Percentiles rank a stretch among this genome's conserved stretches.
These are phyloP conservation scores for Dynastes hyllus DNA, from an alignment of 2,888 invertebrate genomes.

Conservation along the genomic window DNA sequence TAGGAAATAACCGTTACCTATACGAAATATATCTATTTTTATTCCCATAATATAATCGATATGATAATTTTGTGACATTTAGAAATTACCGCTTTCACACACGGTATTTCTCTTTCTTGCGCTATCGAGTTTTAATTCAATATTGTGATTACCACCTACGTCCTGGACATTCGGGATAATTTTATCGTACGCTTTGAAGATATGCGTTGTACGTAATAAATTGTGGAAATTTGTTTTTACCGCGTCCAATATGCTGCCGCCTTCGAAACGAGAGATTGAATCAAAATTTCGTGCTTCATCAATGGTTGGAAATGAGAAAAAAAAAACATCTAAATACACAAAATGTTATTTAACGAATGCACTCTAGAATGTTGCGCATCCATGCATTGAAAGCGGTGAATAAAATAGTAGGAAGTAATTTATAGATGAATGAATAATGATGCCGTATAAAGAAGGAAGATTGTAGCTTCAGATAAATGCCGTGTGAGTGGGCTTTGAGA, in stretches of 20 bases:
- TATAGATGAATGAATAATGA: conserved; percentile 26
- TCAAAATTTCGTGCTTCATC: conserved; percentile 1
- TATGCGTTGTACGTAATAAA: conserved; percentile 6
- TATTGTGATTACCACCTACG: conserved; percentile 26
- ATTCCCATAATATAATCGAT: neutral
- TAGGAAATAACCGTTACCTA: neutral
- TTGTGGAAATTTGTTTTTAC: conserved; percentile 21
- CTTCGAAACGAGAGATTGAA: conserved; percentile 22
- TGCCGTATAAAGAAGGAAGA: conserved; percentile 19
- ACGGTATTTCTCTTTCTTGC: neutral
- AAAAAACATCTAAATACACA: neutral
- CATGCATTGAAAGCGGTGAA: neutral
- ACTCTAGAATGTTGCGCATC: neutral
- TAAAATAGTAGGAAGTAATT: conserved; percentile 31
- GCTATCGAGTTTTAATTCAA: conserved; percentile 23
- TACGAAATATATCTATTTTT: neutral
- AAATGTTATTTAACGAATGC: conserved; percentile 17
- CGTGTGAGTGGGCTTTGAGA: neutral
- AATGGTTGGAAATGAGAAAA: neutral
- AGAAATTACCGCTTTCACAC: neutral
- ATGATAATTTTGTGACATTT: neutral
- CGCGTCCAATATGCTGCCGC: neutral
- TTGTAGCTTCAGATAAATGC: conserved; percentile 5
- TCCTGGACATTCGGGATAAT: neutral
- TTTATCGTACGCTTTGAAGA: conserved; percentile 19